Conservation (phyloP, 2,797 vertebrate genomes). For the Sebastes paucispinis region DNA sequence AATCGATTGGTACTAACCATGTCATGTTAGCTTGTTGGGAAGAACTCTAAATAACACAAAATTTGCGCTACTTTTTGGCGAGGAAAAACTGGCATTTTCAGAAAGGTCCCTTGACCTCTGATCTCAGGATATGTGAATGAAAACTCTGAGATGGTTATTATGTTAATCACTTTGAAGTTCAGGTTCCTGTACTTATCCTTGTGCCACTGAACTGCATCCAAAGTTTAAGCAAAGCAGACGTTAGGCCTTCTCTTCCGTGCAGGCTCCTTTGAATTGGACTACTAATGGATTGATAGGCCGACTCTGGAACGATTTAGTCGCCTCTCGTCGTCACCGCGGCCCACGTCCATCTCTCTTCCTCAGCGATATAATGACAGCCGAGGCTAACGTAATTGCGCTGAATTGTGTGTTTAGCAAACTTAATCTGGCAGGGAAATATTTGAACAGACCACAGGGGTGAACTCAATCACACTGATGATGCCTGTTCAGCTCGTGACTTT, state of each 20-base stretch:
- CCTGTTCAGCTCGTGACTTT: conserved; percentile 53
- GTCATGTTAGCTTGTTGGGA: too few species aligned
- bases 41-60: too few species aligned
- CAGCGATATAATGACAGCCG: conserved; percentile 34
- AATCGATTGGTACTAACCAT: too few species aligned
- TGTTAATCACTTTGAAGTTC: not conserved
- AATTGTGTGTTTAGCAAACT: conserved; percentile 77
- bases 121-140: too few species aligned
- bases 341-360: conserved; percentile 3
- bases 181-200: not conserved
- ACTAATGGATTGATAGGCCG: conserved; percentile 36
- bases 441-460: conserved; percentile 65
- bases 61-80: too few species aligned
- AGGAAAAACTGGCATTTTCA: too few species aligned
- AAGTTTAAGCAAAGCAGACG: conserved; percentile 7
- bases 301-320: conserved; percentile 26
- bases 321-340: not conserved
- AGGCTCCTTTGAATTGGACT: conserved; percentile 21
- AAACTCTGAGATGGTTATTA: too few species aligned
- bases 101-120: too few species aligned
- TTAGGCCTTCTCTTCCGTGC: conserved; percentile 5
- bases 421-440: conserved; percentile 77
- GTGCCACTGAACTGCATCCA: not conserved
- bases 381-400: conserved; percentile 61
- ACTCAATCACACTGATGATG: conserved; percentile 60